Evolutionary conservation across 2,113 vertebrate genomes (phyloP).

Genomic region (Corynorhinus townsendii): DNA sequence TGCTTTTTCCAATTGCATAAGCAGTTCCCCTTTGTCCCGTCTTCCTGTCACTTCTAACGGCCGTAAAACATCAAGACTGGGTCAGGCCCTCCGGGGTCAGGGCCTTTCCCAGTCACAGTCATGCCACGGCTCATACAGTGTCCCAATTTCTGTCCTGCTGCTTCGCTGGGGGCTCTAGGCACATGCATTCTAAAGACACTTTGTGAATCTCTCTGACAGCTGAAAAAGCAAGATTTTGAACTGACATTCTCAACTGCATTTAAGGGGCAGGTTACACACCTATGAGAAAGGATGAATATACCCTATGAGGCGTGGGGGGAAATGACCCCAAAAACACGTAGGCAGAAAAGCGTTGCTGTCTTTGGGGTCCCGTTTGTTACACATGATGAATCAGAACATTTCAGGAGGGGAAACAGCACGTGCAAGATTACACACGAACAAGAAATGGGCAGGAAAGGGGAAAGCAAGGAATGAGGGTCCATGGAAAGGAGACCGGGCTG

Average conservation of each 20-base stretch:
- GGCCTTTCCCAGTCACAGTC: neutral
- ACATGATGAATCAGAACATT: neutral
- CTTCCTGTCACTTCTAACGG: neutral
- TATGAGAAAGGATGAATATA: neutral
- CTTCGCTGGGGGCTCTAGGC: neutral
- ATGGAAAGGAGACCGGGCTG: neutral
- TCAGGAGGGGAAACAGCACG: neutral
- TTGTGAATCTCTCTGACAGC: neutral
- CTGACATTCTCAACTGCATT: neutral
- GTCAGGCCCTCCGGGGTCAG: neutral
- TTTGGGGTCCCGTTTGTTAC: neutral
- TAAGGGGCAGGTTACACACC: neutral
- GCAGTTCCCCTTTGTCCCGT: rapidly evolving
- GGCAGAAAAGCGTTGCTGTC: neutral
- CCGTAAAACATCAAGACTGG: neutral
- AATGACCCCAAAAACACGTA: neutral
- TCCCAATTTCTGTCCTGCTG: neutral
- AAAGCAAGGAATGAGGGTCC: neutral
- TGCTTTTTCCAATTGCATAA: neutral
- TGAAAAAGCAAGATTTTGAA: neutral
- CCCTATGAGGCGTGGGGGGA: neutral
- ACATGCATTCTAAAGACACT: neutral
- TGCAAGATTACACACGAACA: no score
- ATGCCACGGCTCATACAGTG: rapidly evolving
- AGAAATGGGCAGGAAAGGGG: neutral